Percentiles rank a stretch among this genome's conserved stretches.
phyloP scores from a whole-genome alignment of 2,888 invertebrate genomes.

The Amphimallon solstitiale region DNA sequence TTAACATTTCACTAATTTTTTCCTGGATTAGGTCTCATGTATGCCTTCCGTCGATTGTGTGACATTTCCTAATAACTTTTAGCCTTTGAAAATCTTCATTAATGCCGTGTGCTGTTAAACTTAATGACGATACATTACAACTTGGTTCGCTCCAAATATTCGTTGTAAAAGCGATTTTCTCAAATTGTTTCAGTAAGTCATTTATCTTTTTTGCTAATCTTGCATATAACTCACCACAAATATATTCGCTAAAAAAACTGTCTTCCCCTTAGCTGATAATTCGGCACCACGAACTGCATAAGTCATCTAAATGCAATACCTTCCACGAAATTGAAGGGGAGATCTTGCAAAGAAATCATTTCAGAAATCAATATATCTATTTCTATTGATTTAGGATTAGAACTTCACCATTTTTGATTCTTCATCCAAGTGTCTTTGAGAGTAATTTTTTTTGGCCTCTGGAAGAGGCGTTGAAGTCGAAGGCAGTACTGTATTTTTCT shows the following conservation, averaged over 20 bases:
- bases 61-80: conserved; percentile 4
- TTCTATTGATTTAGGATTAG: no score
- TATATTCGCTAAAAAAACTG: conserved; percentile 12
- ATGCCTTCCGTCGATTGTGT: neutral
- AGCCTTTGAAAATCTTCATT: conserved; percentile 16
- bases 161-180: no score
- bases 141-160: neutral
- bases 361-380: no score
- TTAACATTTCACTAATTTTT: neutral
- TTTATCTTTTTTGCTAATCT: neutral
- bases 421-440: no score
- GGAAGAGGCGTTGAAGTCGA: conserved; percentile 4
- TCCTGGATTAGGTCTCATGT: neutral
- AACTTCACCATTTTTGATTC: no score
- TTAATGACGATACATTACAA: neutral
- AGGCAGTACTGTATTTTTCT: neutral
- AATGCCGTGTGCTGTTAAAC: conserved; percentile 4
- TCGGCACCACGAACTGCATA: neutral
- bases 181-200: neutral
- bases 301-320: conserved; percentile 2
- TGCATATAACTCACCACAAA: no score
- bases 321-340: no score
- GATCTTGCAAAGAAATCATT: no score
- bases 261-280: conserved; percentile 20
- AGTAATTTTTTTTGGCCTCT: conserved; percentile 14